Evolutionary conservation across 2,888 invertebrate genomes (phyloP).

Genomic region (Candidula unifasciata): DNA sequence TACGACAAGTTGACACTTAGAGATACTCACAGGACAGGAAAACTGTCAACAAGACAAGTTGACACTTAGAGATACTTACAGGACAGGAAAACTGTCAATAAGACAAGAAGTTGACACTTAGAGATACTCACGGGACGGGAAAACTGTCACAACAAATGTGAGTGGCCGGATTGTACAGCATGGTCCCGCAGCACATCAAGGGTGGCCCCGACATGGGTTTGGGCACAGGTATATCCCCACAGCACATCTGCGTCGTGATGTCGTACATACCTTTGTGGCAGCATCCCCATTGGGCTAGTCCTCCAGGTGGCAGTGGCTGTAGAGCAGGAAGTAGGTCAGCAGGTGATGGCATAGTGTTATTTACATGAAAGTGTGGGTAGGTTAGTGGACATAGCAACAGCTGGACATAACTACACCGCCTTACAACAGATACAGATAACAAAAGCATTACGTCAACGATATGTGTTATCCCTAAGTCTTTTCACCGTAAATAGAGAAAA

Average conservation of each 20-base stretch:
- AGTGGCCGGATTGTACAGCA: slow-evolving; percentile 18
- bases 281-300: slow-evolving; percentile 29
- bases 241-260: slow-evolving; percentile 36
- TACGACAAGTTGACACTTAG: no score
- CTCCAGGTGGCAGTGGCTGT: slow-evolving; percentile 25
- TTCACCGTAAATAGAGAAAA: no score
- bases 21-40: no score
- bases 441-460: neutral
- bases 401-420: neutral
- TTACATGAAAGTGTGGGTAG: neutral
- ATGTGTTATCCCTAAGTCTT: no score
- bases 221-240: slow-evolving; percentile 34
- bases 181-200: slow-evolving; percentile 25
- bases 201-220: slow-evolving; percentile 12
- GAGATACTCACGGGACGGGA: slow-evolving; percentile 30
- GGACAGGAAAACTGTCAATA: no score
- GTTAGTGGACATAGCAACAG: neutral
- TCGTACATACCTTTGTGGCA: slow-evolving; percentile 37
- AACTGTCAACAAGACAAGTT: no score
- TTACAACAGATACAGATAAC: neutral
- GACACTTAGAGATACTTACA: no score
- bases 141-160: slow-evolving; percentile 34
- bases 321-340: neutral
- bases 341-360: neutral
- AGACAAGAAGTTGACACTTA: no score